phyloP scores from a whole-genome alignment of 2,888 invertebrate species.

The Ennomos fuscantarius region DNA sequence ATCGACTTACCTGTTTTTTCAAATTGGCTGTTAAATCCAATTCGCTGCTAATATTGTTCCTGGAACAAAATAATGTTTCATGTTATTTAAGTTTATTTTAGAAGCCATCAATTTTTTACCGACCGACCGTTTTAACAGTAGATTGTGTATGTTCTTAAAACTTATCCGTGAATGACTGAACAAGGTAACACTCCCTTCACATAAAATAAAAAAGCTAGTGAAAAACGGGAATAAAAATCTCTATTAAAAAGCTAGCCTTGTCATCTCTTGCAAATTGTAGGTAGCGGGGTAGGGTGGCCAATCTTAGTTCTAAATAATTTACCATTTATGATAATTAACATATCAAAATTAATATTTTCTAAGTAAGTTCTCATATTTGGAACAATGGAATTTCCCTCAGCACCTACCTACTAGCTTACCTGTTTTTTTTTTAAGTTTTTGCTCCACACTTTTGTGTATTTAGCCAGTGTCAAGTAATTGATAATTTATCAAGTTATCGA shows the following conservation, averaged over 20 bases:
- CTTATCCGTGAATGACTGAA: conserved; percentile 40
- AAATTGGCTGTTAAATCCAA: background rate
- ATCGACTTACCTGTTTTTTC: background rate
- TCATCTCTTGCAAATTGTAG: conserved; percentile 50
- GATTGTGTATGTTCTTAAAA: background rate
- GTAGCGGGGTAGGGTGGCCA: conserved; percentile 45
- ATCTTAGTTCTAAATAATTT: too few species aligned
- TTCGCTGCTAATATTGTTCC: conserved; percentile 7
- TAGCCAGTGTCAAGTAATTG: too few species aligned
- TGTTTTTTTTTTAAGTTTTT: too few species aligned
- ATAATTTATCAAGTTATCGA: too few species aligned
- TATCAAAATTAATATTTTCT: too few species aligned
- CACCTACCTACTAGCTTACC: too few species aligned
- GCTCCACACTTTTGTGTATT: too few species aligned
- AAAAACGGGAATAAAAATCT: conserved; percentile 50
- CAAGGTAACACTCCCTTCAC: conserved; percentile 37
- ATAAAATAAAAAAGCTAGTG: conserved; percentile 55
- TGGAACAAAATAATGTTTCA: conserved; percentile 4
- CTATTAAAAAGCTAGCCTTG: conserved; percentile 56
- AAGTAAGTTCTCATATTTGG: too few species aligned
- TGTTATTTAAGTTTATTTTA: too few species aligned
- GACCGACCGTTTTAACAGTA: background rate
- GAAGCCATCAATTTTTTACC: too few species aligned
- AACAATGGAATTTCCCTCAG: too few species aligned
- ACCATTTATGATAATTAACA: too few species aligned